A percentile compares a stretch with the other conserved stretches of the same genome.
Conservation (phyloP, 2,113 vertebrate species). For the Eonycteris spelaea region DNA sequence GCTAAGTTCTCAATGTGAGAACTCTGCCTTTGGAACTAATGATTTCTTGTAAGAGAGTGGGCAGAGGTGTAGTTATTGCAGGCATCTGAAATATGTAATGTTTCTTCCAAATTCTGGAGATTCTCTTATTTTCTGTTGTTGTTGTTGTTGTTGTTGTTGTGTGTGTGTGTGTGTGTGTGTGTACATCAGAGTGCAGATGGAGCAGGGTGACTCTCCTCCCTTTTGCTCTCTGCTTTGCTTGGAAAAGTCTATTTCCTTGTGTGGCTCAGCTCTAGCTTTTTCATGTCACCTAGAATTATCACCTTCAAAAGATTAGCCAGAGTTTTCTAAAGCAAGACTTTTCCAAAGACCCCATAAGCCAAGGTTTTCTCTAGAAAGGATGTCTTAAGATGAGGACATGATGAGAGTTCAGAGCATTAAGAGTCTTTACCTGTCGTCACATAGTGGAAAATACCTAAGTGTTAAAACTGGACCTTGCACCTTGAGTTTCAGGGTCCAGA, state of each 20-base stretch:
- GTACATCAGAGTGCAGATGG: background rate
- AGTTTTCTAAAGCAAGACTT: background rate
- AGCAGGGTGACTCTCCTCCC: background rate
- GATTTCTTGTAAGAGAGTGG: background rate
- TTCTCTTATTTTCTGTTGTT: background rate
- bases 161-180: too few relatives aligned
- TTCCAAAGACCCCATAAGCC: background rate
- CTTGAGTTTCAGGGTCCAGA: background rate
- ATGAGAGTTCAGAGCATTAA: background rate
- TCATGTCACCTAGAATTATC: background rate
- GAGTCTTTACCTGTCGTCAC: background rate
- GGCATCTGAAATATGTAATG: background rate
- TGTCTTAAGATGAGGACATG: background rate
- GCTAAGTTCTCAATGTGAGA: background rate
- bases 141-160: background rate
- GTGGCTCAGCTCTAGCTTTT: background rate
- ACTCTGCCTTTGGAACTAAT: background rate
- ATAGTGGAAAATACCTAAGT: background rate
- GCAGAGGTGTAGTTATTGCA: background rate
- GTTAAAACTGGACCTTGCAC: background rate
- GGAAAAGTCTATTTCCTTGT: background rate
- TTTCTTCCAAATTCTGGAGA: background rate
- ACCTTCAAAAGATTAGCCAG: constrained; percentile 28
- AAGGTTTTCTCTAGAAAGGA: background rate
- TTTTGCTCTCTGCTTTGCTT: background rate